A percentile compares a stretch with the other conserved stretches of the same genome.
These are phyloP conservation scores for Vipera latastei DNA, from an alignment of 2,797 vertebrate species.

Conservation along the genomic window DNA sequence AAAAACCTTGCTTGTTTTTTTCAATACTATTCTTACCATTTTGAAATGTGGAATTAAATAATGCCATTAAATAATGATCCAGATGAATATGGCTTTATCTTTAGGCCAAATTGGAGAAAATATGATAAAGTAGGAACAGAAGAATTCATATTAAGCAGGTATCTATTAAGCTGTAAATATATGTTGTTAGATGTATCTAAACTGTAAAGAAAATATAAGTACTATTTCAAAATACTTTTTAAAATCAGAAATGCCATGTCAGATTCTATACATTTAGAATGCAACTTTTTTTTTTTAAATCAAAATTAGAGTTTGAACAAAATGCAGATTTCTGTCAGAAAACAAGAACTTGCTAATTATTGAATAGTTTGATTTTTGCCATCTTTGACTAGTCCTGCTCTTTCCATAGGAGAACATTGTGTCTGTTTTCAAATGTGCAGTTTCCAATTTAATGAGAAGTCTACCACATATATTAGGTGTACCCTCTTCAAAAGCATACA, in stretches of 20 bases:
- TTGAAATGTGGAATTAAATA: background rate
- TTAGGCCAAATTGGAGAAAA: background rate
- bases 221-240: background rate
- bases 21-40: background rate
- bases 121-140: background rate
- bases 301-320: background rate
- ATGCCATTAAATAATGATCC: background rate
- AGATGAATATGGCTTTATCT: background rate
- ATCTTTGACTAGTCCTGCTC: slow-evolving; percentile 30
- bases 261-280: background rate
- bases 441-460: slow-evolving; percentile 10
- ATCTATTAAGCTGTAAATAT: background rate
- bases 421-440: slow-evolving; percentile 18
- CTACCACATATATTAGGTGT: slow-evolving; percentile 37
- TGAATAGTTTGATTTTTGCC: slow-evolving; percentile 43
- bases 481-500: slow-evolving; percentile 2
- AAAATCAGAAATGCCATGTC: background rate
- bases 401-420: slow-evolving; percentile 28
- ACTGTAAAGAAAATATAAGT: background rate
- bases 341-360: slow-evolving; percentile 42
- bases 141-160: background rate
- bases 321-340: slow-evolving; percentile 21
- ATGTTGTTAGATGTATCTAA: background rate
- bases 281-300: background rate
- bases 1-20: background rate